Evolutionary conservation across 2,888 invertebrate species (phyloP).

Genomic region (Noctua comes): DNA sequence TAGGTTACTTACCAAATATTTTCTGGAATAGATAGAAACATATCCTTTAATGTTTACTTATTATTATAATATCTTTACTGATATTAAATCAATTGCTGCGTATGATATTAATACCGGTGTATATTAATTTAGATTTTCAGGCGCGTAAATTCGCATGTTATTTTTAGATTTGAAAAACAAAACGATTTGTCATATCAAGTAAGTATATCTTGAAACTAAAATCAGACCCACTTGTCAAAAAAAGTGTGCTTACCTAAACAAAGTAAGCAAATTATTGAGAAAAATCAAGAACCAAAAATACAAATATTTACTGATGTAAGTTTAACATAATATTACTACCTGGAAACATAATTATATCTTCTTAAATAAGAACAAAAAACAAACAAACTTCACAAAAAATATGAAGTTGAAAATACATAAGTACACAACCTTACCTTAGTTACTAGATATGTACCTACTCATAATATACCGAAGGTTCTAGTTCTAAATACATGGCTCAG

Average conservation of each 20-base stretch:
- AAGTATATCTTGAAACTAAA: no score
- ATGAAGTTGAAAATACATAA: neutral
- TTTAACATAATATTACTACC: neutral
- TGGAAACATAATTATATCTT: constrained; percentile 1
- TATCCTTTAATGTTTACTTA: no score
- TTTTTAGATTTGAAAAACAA: no score
- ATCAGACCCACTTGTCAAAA: no score
- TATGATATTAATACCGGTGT: no score
- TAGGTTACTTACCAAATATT: neutral
- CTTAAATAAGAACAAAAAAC: constrained; percentile 1
- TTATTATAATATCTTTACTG: neutral
- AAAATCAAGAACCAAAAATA: neutral
- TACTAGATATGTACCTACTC: neutral
- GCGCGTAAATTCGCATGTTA: no score
- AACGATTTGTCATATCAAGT: no score
- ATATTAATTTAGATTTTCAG: no score
- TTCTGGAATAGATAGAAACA: no score
- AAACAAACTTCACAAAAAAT: constrained; percentile 11
- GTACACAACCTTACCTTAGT: neutral
- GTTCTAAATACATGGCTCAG: constrained; percentile 34
- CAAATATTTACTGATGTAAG: neutral
- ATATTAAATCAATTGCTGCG: neutral
- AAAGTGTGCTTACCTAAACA: no score
- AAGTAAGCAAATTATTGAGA: neutral
- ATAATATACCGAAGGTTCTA: constrained; percentile 32